Evolutionary conservation across 1,140 invertebrate species (phyloP).

Genomic region (Hormaphis cornu): DNA sequence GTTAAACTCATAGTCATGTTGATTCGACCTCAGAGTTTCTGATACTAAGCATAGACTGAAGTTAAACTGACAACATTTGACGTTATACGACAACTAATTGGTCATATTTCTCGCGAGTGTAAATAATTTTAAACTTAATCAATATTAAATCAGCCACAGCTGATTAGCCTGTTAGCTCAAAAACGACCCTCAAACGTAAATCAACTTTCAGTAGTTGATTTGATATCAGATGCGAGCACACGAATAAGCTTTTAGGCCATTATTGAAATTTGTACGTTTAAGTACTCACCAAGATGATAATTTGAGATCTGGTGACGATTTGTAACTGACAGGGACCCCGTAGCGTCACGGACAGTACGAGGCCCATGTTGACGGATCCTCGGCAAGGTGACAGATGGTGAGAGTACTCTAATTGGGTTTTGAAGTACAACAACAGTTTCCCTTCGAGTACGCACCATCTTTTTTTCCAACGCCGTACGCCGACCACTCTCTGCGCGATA

Average conservation of each 20-base stretch:
- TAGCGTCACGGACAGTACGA: conserved; percentile 42
- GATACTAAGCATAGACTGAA: too few relatives aligned
- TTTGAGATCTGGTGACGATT: conserved; percentile 45
- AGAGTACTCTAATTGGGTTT: conserved; percentile 47
- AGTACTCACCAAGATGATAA: conserved; percentile 44
- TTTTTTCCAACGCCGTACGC: conserved; percentile 43
- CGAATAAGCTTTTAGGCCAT: too few relatives aligned
- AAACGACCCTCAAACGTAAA: not conserved
- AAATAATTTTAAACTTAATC: not conserved
- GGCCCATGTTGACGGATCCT: conserved; percentile 48
- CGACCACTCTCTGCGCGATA: conserved; percentile 15
- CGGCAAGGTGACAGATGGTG: conserved; percentile 45
- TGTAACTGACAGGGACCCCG: conserved; percentile 37
- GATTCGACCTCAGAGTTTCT: too few relatives aligned
- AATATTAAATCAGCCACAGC: too few relatives aligned
- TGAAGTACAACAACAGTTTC: conserved; percentile 47
- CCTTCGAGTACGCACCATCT: conserved; percentile 50
- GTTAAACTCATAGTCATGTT: too few relatives aligned
- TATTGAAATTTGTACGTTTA: too few relatives aligned
- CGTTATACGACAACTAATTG: not conserved
- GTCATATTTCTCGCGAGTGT: not conserved
- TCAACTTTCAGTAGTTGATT: not conserved
- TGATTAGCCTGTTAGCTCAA: not conserved
- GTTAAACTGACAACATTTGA: not conserved
- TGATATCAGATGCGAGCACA: not conserved